Evolutionary conservation across 1,140 invertebrate species (phyloP).

Genomic region (Lepidotrigona ventralis): DNA sequence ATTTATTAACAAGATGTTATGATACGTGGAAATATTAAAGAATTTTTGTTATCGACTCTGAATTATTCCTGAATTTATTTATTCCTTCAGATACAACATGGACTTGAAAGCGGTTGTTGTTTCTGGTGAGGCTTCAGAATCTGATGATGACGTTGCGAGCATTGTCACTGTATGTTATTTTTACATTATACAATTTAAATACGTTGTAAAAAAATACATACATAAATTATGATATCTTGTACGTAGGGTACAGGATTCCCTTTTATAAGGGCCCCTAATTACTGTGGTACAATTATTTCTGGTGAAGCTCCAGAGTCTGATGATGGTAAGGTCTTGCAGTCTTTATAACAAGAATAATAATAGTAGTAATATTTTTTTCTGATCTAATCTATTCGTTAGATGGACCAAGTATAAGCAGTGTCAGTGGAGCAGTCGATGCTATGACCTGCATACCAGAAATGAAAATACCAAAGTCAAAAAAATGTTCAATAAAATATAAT

Average conservation of each 20-base stretch:
- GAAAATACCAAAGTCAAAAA: constrained; percentile 71
- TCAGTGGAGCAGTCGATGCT: constrained; percentile 74
- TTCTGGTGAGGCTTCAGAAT: constrained; percentile 78
- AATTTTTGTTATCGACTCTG: too few relatives aligned
- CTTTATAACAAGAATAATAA: not conserved
- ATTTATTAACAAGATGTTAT: not conserved
- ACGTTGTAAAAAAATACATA: not conserved
- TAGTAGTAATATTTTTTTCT: not conserved
- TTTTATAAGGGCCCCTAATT: constrained; percentile 62
- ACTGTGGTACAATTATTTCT: constrained; percentile 75
- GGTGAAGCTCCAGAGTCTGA: constrained; percentile 78
- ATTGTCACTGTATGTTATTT: constrained; percentile 68
- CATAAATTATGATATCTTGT: constrained; percentile 13
- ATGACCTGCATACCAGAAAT: constrained; percentile 73
- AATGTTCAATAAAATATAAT: constrained; percentile 76
- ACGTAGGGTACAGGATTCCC: constrained; percentile 70
- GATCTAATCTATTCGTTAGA: constrained; percentile 61
- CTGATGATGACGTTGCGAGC: constrained; percentile 75
- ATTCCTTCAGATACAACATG: constrained; percentile 54
- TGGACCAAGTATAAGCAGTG: constrained; percentile 71
- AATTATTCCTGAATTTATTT: not conserved
- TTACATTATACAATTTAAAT: constrained; percentile 16
- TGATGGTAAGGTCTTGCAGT: constrained; percentile 69
- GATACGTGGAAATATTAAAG: not conserved
- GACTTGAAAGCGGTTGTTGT: constrained; percentile 77